These are phyloP conservation scores for Stenodera caucasica DNA, from an alignment of 2,888 invertebrate species.

Conservation along the genomic window DNA sequence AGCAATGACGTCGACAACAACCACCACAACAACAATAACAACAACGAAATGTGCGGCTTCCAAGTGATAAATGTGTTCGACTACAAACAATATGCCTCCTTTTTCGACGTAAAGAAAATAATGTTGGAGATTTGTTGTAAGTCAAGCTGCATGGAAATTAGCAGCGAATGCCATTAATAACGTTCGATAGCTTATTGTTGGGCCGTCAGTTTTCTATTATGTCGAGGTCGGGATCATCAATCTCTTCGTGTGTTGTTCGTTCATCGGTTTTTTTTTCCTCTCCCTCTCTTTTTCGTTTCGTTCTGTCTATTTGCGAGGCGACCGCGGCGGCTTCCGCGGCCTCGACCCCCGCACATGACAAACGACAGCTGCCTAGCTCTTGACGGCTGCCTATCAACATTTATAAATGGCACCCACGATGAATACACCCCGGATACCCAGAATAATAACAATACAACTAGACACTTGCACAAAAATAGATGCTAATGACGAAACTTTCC, in stretches of 20 bases:
- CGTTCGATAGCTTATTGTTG: conserved; percentile 56
- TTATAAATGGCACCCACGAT: conserved; percentile 64
- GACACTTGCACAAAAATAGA: too few species aligned
- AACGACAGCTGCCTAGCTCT: conserved; percentile 67
- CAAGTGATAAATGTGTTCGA: conserved; percentile 31
- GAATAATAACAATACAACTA: conserved; percentile 17
- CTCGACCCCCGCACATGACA: conserved; percentile 63
- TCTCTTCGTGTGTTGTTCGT: too few species aligned
- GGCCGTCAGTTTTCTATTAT: conserved; percentile 56
- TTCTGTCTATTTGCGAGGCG: conserved; percentile 28
- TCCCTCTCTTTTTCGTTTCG: not conserved
- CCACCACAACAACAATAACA: conserved; percentile 19
- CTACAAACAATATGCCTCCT: conserved; percentile 37
- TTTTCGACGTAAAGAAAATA: conserved; percentile 47
- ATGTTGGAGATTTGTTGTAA: conserved; percentile 49
- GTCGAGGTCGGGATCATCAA: conserved; percentile 51
- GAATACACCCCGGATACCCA: conserved; percentile 7
- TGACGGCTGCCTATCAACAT: conserved; percentile 68
- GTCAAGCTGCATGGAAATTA: conserved; percentile 51
- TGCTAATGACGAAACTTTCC: too few species aligned
- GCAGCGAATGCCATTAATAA: conserved; percentile 53
- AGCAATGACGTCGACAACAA: conserved; percentile 15
- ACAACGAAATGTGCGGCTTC: not conserved
- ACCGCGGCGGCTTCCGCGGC: conserved; percentile 56
- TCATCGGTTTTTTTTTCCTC: conserved; percentile 26